Base-by-base conservation (phyloP, 2,113 vertebrate genomes). In the Gulo gulo region DNA sequence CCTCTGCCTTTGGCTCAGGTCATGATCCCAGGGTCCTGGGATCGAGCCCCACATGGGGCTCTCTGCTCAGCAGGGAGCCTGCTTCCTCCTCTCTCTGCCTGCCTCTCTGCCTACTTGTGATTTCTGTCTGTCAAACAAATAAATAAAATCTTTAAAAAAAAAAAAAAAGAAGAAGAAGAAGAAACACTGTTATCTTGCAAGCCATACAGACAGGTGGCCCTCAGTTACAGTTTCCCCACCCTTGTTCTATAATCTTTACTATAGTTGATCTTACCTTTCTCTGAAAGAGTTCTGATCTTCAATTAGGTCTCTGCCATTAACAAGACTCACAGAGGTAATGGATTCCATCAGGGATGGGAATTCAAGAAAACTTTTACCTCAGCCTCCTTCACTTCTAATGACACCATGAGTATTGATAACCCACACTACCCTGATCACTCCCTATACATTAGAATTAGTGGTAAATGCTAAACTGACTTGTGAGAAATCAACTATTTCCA, bases 211-310 rank as follows among this genome's bases (percentile, higher is more conserved):
- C 16, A 88, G 34, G 18, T 11, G 36, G 31, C 6, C 45, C 6
- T 7, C 7, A 4, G 61, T 55, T 92, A 89, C 2, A 83, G 57
- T 63, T 82, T 84, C 45, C 45, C 15, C 59, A 39, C 0, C 16
- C 29, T 13, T 34, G 34, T 59, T 91, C 50, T 59, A 24, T 55
- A 23, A 61, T 11, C 36, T 65, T 76, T 71, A 36, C 45, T 79
- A 5, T 39, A 69, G 39, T 34, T 92, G 45, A 87, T 39, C 15
- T 90, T 45, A 87, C 6, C 20, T 59, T 92, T 79, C 69, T 55
- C 80, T 95, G 63, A 74, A 96, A 95, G 47, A 92, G 31, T 14
- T 34, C 39, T 85, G 63, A 85, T 86, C 31, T 80, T 97, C 73
- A 89, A 3, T 92, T 81, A 94, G 82, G 9, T 59, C 42, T 88